A percentile compares a stretch with the other conserved stretches of the same genome.
phyloP scores from a whole-genome alignment of 2,888 invertebrate genomes.

The Laspeyria flexula region DNA sequence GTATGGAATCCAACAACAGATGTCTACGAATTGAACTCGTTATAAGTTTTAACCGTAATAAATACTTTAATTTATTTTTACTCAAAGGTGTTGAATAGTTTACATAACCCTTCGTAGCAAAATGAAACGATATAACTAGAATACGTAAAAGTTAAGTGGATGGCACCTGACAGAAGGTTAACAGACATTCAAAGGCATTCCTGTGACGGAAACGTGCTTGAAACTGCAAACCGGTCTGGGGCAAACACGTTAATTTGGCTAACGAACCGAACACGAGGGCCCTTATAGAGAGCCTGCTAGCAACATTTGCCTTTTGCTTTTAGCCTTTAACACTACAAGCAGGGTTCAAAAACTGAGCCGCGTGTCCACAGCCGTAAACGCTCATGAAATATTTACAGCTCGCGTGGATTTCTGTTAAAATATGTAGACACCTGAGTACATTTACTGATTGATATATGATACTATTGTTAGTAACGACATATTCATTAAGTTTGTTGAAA shows the following conservation, averaged over 20 bases:
- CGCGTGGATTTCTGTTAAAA: too few species aligned
- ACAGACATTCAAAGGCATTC: slow-evolving; percentile 49
- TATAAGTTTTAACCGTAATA: too few species aligned
- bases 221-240: slow-evolving; percentile 50
- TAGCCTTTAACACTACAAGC: slow-evolving; percentile 46
- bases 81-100: too few species aligned
- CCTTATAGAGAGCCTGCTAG: slow-evolving; percentile 55
- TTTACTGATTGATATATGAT: too few species aligned
- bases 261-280: slow-evolving; percentile 75
- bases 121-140: slow-evolving; percentile 7
- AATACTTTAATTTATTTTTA: too few species aligned
- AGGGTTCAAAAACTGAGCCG: slow-evolving; percentile 46
- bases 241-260: slow-evolving; percentile 77
- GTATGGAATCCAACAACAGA: too few species aligned
- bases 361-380: slow-evolving; percentile 11
- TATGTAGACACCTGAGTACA: too few species aligned
- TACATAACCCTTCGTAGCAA: neutral
- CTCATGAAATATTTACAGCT: neutral
- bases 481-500: too few species aligned
- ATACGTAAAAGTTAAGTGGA: slow-evolving; percentile 30
- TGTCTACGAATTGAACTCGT: too few species aligned
- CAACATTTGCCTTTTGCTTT: slow-evolving; percentile 63
- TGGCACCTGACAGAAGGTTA: slow-evolving; percentile 27
- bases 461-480: too few species aligned
- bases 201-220: slow-evolving; percentile 51